A percentile compares a stretch with the other conserved stretches of the same genome.
Conservation (phyloP, 1,140 invertebrate species). For the Berghia stephanieae region DNA sequence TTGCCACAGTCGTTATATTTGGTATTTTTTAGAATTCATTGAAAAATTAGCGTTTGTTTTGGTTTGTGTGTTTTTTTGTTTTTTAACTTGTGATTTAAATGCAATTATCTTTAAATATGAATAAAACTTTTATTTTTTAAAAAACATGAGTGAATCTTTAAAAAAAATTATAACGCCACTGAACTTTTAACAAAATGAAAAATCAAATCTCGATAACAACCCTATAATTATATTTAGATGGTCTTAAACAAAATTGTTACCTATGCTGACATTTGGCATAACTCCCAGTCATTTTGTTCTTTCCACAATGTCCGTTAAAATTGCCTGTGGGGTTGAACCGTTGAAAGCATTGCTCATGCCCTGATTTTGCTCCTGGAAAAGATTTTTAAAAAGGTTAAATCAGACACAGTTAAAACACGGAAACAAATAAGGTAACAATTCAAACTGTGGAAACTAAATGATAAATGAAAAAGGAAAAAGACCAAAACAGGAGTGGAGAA, state of each 20-base stretch:
- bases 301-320: slow-evolving; percentile 91
- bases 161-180: neutral
- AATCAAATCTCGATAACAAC: too few species aligned
- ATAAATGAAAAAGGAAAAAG: too few species aligned
- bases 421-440: too few species aligned
- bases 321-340: slow-evolving; percentile 94
- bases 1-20: too few species aligned
- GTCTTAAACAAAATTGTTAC: slow-evolving; percentile 78
- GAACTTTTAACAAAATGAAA: neutral
- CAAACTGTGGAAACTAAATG: too few species aligned
- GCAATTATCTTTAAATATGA: too few species aligned
- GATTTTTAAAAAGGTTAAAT: neutral
- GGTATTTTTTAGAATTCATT: too few species aligned
- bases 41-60: too few species aligned
- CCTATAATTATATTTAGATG: neutral
- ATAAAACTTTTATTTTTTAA: neutral
- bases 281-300: slow-evolving; percentile 79
- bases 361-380: slow-evolving; percentile 46
- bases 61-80: too few species aligned
- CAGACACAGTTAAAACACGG: too few species aligned
- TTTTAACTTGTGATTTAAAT: too few species aligned
- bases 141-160: neutral
- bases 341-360: slow-evolving; percentile 84
- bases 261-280: slow-evolving; percentile 83
- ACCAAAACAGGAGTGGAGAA: too few species aligned